phyloP scores from a whole-genome alignment of 2,797 vertebrate genomes.

The Diceros bicornis region DNA sequence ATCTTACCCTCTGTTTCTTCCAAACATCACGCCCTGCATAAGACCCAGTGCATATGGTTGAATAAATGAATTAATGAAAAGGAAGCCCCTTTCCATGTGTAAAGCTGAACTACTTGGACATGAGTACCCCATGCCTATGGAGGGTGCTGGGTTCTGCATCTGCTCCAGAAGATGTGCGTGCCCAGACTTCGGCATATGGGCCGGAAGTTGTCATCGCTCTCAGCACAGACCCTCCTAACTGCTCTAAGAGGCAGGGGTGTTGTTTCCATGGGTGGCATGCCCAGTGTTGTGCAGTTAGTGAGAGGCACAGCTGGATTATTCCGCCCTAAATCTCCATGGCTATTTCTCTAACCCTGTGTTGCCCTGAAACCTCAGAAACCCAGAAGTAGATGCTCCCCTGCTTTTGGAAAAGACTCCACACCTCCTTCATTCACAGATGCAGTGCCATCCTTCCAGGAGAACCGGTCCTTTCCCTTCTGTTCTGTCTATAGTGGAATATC shows the following conservation, averaged over 20 bases:
- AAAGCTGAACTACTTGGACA: neutral
- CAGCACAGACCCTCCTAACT: neutral
- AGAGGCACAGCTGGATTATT: neutral
- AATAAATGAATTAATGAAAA: neutral
- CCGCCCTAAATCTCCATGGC: neutral
- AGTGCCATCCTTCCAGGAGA: neutral
- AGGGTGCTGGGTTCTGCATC: neutral
- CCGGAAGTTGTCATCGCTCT: accelerated
- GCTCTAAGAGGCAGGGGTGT: neutral
- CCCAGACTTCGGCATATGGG: accelerated
- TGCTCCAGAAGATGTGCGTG: accelerated
- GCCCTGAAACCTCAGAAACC: neutral
- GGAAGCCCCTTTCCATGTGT: neutral
- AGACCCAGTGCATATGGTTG: neutral
- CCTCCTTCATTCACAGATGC: neutral
- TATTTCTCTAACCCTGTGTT: neutral
- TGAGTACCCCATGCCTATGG: accelerated
- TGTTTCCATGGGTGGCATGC: neutral
- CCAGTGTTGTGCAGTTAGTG: accelerated
- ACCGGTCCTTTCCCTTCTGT: neutral
- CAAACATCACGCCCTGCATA: accelerated
- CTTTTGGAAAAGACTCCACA: neutral
- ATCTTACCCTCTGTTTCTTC: neutral
- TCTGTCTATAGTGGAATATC: neutral
- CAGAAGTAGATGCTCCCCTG: neutral